Conservation (phyloP, 2,888 invertebrate genomes). For the Drosophila longiperda region DNA sequence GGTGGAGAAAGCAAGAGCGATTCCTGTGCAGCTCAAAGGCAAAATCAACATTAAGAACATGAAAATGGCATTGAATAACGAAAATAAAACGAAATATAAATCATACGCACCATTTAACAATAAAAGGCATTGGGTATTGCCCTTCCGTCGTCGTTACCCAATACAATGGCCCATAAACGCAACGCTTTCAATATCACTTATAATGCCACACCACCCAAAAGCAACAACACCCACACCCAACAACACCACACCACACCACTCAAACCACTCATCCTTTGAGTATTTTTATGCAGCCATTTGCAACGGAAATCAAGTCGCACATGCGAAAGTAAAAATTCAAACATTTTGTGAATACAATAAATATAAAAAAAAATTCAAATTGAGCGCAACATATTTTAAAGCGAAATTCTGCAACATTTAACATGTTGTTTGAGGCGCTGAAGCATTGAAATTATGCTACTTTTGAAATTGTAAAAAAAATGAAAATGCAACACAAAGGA, state of each 20-base stretch:
- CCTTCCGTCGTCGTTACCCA: constrained; percentile 41
- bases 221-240: neutral
- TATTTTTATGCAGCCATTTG: constrained; percentile 61
- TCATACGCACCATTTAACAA: constrained; percentile 82
- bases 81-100: constrained; percentile 75
- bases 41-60: constrained; percentile 36
- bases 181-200: constrained; percentile 78
- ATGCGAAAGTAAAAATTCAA: constrained; percentile 79
- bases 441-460: constrained; percentile 32
- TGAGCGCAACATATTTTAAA: constrained; percentile 59
- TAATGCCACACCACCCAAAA: constrained; percentile 50
- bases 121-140: constrained; percentile 59
- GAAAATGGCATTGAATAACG: constrained; percentile 47
- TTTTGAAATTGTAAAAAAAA: constrained; percentile 35
- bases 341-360: constrained; percentile 57
- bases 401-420: constrained; percentile 72
- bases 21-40: constrained; percentile 2
- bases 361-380: constrained; percentile 5
- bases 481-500: constrained; percentile 35
- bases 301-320: constrained; percentile 79
- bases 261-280: neutral
- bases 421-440: constrained; percentile 36
- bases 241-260: neutral
- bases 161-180: constrained; percentile 73
- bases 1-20: neutral